Base-by-base conservation (phyloP, 2,888 invertebrate species). In the Gonocerus acuteangulatus region DNA sequence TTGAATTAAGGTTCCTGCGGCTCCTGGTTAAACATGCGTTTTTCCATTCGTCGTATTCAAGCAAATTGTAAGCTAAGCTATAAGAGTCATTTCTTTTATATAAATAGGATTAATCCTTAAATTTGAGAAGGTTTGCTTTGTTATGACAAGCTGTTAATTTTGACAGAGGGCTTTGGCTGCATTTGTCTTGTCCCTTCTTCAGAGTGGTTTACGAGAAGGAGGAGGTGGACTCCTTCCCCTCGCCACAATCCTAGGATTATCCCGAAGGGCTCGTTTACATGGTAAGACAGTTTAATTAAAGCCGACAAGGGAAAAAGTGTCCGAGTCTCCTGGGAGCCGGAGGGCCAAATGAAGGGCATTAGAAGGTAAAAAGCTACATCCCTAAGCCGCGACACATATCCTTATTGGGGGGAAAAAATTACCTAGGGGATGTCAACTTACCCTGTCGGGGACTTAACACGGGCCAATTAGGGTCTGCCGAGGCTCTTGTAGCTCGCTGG, bases 221-320 rank as follows among this genome's bases (percentile, higher is more conserved):
- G 27, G 27, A 27, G 27, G 4, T 9, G 39, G 4, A 9, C 39
- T 39, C 39, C n/a, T n/a, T 27, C 27, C 27, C 27, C 27, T 27
- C 9, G 4, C 27, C 27, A 27, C 27, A 22, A 54, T 54, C 42
- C 22, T 13, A 15, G 54, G 54, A 54, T 54, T 54, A 54, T 54
- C 54, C 54, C 54, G 39, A 15, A 19, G 23, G 56, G 22, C 61
- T 61, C 64, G 64, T 64, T 64, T 64, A 62, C 61, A 9, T 21
- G 27, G 49, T 60, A 64, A 64, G 64, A 62, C 64, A 60, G 64
- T 62, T 64, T 64, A 64, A 64, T 64, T 64, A 64, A 64, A 64
- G 59, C 57, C 36, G 58, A 48, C 49, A 34, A 18, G 51, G 56
- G 61, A 58, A 62, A 62, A 62, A 62, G 47, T 56, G 44, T 19